A percentile compares a stretch with the other conserved stretches of the same genome.
Conservation (phyloP, 2,113 vertebrate species). For the Gila orcuttii region DNA sequence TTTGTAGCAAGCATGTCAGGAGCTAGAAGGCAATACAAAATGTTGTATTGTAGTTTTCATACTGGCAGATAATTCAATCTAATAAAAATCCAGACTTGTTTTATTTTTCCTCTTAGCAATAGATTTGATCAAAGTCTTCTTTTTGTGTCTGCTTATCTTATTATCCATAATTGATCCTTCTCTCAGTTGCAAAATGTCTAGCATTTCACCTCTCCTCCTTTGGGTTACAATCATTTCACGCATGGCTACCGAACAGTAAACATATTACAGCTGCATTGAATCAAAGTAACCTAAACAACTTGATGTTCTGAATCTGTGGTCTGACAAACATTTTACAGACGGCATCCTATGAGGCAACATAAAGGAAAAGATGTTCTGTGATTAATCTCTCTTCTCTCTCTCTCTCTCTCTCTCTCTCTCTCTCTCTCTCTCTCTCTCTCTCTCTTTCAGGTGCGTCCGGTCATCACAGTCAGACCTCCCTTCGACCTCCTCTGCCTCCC, state of each 20-base stretch:
- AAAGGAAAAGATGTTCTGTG: neutral
- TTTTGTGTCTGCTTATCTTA: slow-evolving; percentile 33
- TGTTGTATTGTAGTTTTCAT: neutral
- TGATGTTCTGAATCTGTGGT: neutral
- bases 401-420: slow-evolving; percentile 47
- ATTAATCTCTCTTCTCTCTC: neutral
- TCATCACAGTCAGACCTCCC: slow-evolving; percentile 86
- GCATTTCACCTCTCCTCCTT: neutral
- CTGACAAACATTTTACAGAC: slow-evolving; percentile 2
- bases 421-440: neutral
- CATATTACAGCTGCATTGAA: slow-evolving; percentile 8
- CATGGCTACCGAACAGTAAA: neutral
- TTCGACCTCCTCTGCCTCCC: slow-evolving; percentile 82
- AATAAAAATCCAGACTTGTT: neutral
- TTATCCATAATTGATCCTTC: slow-evolving; percentile 39
- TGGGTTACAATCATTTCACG: neutral
- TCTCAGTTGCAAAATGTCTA: slow-evolving; percentile 10
- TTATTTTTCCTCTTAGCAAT: neutral
- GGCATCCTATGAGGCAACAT: neutral
- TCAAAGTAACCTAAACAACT: neutral
- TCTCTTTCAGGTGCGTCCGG: slow-evolving; percentile 80
- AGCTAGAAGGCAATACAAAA: neutral
- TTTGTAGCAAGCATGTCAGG: neutral
- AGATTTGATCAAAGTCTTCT: slow-evolving; percentile 20
- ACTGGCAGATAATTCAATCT: neutral